These are phyloP conservation scores for Sinohyriopsis cumingii DNA, from an alignment of 2,888 invertebrate genomes.

Conservation along the genomic window DNA sequence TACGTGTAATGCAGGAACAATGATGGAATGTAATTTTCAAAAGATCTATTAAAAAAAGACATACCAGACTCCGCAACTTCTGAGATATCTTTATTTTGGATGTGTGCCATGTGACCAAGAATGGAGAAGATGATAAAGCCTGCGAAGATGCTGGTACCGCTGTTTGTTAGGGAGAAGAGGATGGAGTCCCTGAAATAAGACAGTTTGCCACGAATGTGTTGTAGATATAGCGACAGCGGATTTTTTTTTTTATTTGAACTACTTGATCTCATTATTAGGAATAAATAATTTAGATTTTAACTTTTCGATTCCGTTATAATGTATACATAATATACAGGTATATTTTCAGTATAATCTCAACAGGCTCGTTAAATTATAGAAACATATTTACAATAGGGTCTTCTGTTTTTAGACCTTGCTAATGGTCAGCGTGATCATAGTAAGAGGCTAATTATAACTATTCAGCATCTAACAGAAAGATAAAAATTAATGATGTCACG, in stretches of 20 bases:
- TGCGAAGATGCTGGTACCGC: constrained; percentile 66
- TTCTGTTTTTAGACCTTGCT: too few species aligned
- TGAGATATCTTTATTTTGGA: constrained; percentile 47
- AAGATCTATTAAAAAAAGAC: neutral
- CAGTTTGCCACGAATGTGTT: neutral
- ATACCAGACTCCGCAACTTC: constrained; percentile 65
- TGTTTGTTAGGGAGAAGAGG: constrained; percentile 61
- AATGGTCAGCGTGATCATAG: too few species aligned
- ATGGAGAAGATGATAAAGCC: constrained; percentile 67
- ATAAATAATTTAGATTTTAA: neutral
- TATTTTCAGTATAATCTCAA: too few species aligned
- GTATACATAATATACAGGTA: too few species aligned
- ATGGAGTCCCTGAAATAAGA: constrained; percentile 68
- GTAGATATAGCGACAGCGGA: neutral
- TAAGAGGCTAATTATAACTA: too few species aligned
- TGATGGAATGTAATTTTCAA: too few species aligned
- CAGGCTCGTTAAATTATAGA: too few species aligned
- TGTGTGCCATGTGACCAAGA: constrained; percentile 65
- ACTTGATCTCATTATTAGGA: neutral
- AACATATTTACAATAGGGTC: too few species aligned
- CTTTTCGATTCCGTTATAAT: neutral
- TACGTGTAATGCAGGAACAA: too few species aligned
- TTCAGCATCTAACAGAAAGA: too few species aligned
- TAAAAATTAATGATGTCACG: too few species aligned
- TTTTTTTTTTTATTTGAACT: neutral